Base-by-base conservation (phyloP, 1,140 invertebrate genomes). In the Neocloeon triangulifer region DNA sequence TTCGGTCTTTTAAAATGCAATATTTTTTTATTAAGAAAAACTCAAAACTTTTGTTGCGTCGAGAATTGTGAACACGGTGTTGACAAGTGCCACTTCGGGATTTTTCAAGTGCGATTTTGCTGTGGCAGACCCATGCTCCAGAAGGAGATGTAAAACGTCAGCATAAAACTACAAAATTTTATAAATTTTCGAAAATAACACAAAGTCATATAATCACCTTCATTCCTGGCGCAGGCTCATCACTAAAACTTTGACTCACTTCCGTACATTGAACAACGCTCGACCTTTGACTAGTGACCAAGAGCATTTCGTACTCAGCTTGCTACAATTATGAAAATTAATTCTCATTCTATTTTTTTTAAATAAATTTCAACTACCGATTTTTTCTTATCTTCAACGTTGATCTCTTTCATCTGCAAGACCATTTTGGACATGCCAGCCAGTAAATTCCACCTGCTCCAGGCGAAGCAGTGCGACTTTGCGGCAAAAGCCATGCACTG, bases 371-470 rank as follows among this genome's bases (percentile, higher is more conserved):
- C 7, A 10, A 19, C 14, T 31, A 8, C 30, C 7, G 8, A 6
- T 32, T 32, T 21, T 7, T n/a, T 9, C 47, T 66, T 57, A 33
- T 62, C 59, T 32, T 50, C 56, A 25, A 73, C 67, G 1, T 68
- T 58, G 1, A 66, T 53, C 45, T 80, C 70, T 31, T 75, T 61
- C 34, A 77, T 58, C 43, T 81, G 71, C 37, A 80, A 53, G 0
- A 81, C 64, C 7, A 80, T 67, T 22, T 67, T 69, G 3, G 73
- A 53, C 4, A 59, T 56, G 1, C 68, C 69, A 2, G 64, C 62
- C 27, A 59, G 40, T 0, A 63, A 52, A 43, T 89, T 91, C 82
- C 82, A 89, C 26, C 81, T 67, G 8, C 80, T 86, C 77, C 80
- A 89, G 20, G 78, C 65, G 43, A 85, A 88, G 36, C 78, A 74